Evolutionary conservation across 2,888 invertebrate genomes (phyloP).

Genomic region (Hirtodrosophila confusa): DNA sequence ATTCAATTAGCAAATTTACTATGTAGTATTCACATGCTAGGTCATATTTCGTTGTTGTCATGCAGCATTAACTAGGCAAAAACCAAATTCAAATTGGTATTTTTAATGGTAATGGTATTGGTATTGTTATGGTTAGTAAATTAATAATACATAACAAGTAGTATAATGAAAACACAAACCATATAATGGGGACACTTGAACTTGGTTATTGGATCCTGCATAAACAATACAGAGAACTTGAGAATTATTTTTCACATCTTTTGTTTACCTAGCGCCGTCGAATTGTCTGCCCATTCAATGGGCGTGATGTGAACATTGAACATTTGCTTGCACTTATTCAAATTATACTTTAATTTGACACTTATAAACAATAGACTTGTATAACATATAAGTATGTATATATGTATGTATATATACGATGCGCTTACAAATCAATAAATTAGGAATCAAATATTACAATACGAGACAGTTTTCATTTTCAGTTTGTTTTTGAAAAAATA

Average conservation of each 20-base stretch:
- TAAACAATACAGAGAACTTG: constrained; percentile 25
- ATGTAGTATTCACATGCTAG: constrained; percentile 43
- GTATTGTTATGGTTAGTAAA: constrained; percentile 18
- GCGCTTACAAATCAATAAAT: constrained; percentile 63
- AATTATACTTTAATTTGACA: constrained; percentile 71
- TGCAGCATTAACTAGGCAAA: constrained; percentile 41
- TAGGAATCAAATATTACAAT: constrained; percentile 70
- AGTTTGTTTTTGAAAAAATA: constrained; percentile 15
- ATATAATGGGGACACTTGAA: constrained; percentile 40
- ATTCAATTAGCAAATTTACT: constrained; percentile 69
- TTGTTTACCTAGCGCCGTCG: constrained; percentile 20
- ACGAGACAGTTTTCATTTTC: constrained; percentile 37
- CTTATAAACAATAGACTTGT: constrained; percentile 63
- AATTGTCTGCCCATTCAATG: constrained; percentile 32
- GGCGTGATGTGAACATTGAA: constrained; percentile 41
- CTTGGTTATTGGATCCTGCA: constrained; percentile 38
- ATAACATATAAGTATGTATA: constrained; percentile 20
- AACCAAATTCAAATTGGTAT: not conserved
- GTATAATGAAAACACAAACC: constrained; percentile 44
- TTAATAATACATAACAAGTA: constrained; percentile 24
- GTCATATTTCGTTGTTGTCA: constrained; percentile 46
- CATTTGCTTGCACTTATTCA: constrained; percentile 51
- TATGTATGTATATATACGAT: constrained; percentile 8
- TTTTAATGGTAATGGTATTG: not conserved
- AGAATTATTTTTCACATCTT: constrained; percentile 28